These are phyloP conservation scores for Beroe forskalii DNA, from an alignment of 37 sponge, comb jelly and placozoan genomes.

Conservation along the genomic window DNA sequence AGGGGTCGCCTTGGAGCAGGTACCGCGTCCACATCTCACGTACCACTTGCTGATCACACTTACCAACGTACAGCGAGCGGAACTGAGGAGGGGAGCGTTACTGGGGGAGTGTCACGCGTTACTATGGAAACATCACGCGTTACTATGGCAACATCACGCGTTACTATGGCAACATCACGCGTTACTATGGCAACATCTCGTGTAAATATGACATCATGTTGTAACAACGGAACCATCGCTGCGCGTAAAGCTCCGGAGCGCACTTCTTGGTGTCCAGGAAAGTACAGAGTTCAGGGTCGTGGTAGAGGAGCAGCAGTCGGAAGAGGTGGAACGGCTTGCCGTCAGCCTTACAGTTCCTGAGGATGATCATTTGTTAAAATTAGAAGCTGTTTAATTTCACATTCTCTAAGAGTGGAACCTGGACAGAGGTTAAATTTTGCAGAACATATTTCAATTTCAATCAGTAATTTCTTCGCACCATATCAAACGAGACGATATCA, in stretches of 20 bases:
- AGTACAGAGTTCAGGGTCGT: slow-evolving; percentile 92
- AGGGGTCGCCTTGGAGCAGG: slow-evolving; percentile 84
- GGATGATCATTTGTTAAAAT: background rate
- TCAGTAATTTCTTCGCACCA: too few relatives aligned
- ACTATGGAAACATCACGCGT: too few relatives aligned
- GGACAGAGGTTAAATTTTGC: too few relatives aligned
- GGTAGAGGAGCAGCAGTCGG: slow-evolving; percentile 89
- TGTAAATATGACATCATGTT: too few relatives aligned
- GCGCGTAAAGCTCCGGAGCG: slow-evolving; percentile 79
- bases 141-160: too few relatives aligned
- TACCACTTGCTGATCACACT: slow-evolving; percentile 71
- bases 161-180: too few relatives aligned
- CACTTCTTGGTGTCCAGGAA: slow-evolving; percentile 89
- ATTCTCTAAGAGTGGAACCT: too few relatives aligned
- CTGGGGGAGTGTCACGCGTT: background rate
- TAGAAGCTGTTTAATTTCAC: too few relatives aligned
- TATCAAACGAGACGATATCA: too few relatives aligned
- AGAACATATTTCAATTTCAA: too few relatives aligned
- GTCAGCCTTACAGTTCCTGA: slow-evolving; percentile 81
- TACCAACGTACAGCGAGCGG: slow-evolving; percentile 76
- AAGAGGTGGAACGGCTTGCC: slow-evolving; percentile 88
- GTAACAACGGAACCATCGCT: slow-evolving; percentile 78
- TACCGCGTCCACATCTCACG: slow-evolving; percentile 82
- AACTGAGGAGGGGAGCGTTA: slow-evolving; percentile 67
- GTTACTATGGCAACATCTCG: too few relatives aligned